These are phyloP conservation scores for Epizoanthus fatuus DNA, from an alignment of 92 coral and sea anemone species.

Conservation along the genomic window DNA sequence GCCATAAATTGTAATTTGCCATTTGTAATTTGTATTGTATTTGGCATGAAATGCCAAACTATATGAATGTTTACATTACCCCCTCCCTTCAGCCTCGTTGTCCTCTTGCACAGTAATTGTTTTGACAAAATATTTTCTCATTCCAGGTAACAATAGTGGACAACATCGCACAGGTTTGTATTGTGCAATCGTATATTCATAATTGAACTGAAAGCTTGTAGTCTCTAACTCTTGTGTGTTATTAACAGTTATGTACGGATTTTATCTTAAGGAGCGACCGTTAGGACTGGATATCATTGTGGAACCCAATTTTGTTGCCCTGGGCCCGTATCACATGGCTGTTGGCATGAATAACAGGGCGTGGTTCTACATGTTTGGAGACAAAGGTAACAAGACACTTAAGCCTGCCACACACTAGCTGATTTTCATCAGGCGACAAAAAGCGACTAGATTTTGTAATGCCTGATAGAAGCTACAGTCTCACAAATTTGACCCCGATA, in stretches of 20 bases:
- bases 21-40: no score
- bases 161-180: constrained; percentile 90
- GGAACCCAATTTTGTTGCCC: constrained; percentile 95
- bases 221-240: not conserved
- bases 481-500: no score
- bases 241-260: not conserved
- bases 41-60: no score
- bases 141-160: constrained; percentile 92
- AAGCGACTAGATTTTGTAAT: no score
- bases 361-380: constrained; percentile 95
- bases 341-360: constrained; percentile 99
- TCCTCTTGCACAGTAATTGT: not conserved
- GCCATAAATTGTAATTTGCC: no score
- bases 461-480: no score
- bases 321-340: constrained; percentile 98
- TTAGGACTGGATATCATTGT: constrained; percentile 90
- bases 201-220: not conserved
- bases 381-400: constrained; percentile 77
- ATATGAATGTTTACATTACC: no score
- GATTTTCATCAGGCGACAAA: no score
- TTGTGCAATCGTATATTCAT: not conserved
- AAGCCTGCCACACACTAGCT: not conserved
- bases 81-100: no score
- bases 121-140: not conserved
- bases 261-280: constrained; percentile 86